Evolutionary conservation across 35 echinoderm and acorn worm species (phyloP).

Genomic region (Heliocidaris erythrogramma): DNA sequence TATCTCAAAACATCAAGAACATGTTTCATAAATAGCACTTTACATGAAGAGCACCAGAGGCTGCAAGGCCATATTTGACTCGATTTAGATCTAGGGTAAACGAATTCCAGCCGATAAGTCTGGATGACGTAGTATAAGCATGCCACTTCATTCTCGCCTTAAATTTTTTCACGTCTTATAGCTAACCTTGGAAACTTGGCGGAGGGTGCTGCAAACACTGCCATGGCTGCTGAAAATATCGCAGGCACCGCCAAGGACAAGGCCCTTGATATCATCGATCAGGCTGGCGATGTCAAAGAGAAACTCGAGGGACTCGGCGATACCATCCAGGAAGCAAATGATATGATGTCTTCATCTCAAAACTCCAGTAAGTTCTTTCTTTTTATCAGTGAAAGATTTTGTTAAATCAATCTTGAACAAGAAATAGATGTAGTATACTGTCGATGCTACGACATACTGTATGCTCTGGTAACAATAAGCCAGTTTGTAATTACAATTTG

Average conservation of each 20-base stretch:
- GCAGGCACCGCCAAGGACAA: conserved; percentile 38
- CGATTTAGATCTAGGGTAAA: too few relatives aligned
- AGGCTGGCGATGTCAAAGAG: conserved; percentile 13
- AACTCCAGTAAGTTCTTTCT: neutral
- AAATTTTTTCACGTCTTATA: neutral
- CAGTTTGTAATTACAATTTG: too few relatives aligned
- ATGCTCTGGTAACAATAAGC: too few relatives aligned
- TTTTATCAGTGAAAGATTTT: too few relatives aligned
- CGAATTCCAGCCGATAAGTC: too few relatives aligned
- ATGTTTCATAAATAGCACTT: too few relatives aligned
- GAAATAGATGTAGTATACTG: too few relatives aligned
- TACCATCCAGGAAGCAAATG: conserved; percentile 29
- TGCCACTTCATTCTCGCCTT: neutral
- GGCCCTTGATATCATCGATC: neutral
- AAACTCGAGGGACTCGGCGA: conserved; percentile 44
- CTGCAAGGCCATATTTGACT: too few relatives aligned
- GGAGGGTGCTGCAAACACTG: conserved; percentile 62
- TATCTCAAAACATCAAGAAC: too few relatives aligned
- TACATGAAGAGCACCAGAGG: too few relatives aligned
- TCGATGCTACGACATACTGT: too few relatives aligned
- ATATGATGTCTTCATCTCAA: conserved; percentile 49
- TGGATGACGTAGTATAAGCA: neutral
- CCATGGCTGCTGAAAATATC: conserved; percentile 72
- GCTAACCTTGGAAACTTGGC: conserved; percentile 72
- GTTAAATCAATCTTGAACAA: too few relatives aligned